Evolutionary conservation across 2,888 invertebrate species (phyloP), one percentile per base, ranked within the genome.

Genomic region (Cosmopolites sordidus): DNA sequence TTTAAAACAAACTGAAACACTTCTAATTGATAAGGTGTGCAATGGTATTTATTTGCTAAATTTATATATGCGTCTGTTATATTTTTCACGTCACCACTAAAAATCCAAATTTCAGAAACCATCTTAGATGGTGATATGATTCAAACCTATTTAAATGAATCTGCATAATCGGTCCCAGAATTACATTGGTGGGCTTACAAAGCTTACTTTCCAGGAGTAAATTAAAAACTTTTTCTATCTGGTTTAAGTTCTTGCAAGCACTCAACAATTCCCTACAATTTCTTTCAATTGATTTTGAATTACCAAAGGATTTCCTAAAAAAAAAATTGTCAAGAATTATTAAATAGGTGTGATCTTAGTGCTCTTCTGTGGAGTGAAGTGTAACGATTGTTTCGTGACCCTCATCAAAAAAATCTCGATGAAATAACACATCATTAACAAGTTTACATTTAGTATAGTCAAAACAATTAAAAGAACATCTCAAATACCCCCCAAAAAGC

Each of bases 21-120:
- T 69, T 85, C 85, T 59, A 83, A 79, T 63, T 83, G 83, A 8
- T 84, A 66, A 0, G 87, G 87, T 0, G 84, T 83, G 59, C 79
- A 80, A 46, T 76, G 78, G 65, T 83, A 80, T 39, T 76, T 74
- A 1, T 72, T 65, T 0, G 79, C 76, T 46, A 80, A 67, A 1
- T 73, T 65, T 14, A 70, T 66, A 62, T 80, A 86, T 52, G 79
- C 79, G n/a, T 81, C 73, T 22, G 22, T 22, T 8, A 22, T 8
- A 5, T 8, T 22, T 22, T 22, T 22, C 22, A 22, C 22, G 22
- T 33, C n/a, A 12, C 8, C 5, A 33, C 33, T 33, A n/a, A 3
- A 33, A 33, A 12, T 9, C 11, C 3, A 6, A 4, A 5, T 8
- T 8, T 22, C 8, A 22, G 3, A 22, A 3, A 22, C 8, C 8